Base-by-base conservation (phyloP, 2,888 invertebrate genomes). In the Tiphia femorata region DNA sequence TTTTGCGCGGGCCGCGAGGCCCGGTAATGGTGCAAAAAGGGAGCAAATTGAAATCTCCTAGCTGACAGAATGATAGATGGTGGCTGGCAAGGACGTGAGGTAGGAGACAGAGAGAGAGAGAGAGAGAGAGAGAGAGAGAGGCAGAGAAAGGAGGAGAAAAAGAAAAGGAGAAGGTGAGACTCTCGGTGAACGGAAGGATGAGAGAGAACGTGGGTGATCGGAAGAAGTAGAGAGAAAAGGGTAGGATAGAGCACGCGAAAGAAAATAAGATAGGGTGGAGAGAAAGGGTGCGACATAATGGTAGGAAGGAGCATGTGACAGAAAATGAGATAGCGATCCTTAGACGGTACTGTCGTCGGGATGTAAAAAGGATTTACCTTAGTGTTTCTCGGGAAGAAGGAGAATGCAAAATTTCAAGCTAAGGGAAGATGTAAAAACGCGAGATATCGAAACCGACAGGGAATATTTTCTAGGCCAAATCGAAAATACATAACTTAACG, bases 41-140 rank as follows among this genome's bases (percentile, higher is more conserved):
- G 80, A 81, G 78, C 80, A 81, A 81, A 81, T 81, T 80, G 78
- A 80, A 80, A 80, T 80, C 79, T 78, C 78, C 77, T 79, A 78
- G 76, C 80, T 76, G 80, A 79, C 80, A 78, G 79, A 72, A 80
- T 80, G 80, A 81, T 80, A 77, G 76, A 81, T 81, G 76, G 64
- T 69, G 63, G 63, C 70, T 66, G 58, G 44, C 21, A 30, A 40
- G 37, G 12, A 30, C 42, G 51, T n/a, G 51, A 20, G 29, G 23
- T 7, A 7, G 30, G 19, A 10, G 33, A 20, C 38, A 29, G 8
- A 10, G 35, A 29, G 20, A 37, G 27, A 30, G 20, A 23, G 16
- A 35, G 33, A 21, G 41, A 41, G 23, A 46, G 14, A 21, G 12
- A 17, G 12, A 30, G 10, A 25, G 20, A 41, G 27, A 29, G 21